Base-by-base conservation (phyloP, 1,140 invertebrate species). In the Cataglyphis hispanica region DNA sequence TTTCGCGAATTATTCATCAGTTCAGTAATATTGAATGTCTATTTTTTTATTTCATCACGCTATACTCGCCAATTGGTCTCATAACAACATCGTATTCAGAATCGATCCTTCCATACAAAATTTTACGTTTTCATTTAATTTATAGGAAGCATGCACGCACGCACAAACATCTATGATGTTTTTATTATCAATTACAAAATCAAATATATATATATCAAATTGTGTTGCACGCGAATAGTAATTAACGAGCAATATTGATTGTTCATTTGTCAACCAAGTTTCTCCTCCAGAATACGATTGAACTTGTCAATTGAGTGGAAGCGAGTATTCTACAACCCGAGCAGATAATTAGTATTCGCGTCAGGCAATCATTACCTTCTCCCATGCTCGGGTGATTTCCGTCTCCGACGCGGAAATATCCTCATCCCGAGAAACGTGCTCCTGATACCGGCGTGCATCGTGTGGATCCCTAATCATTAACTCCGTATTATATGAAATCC, bases 371-470 rank as follows among this genome's bases (percentile, higher is more conserved):
- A 91, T 94, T 94, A 94, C 93, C 94, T 94, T 92, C 80, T 93
- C 90, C 89, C 93, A 92, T 91, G 88, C 89, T 93, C 91, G 89
- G 89, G 34, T 6, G 75, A 87, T 37, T n/a, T 81, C 25, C 75
- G 75, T 89, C 22, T 86, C n/a, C 50, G 75, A 7, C 63, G 89
- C 64, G 76, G 83, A 10, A 84, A 87, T 61, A 81, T 80, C 46
- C 69, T 78, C 53, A 87, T 89, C 63, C 88, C 91, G 70, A 93
- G 86, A 88, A 94, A 91, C 60, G 94, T 90, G 77, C 93, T 93
- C 84, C 94, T 93, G 83, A 94, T 92, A 89, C 93, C 93, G 87
- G 91, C 92, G 67, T 94, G 93, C 94, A 94, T 94, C 31, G 60
- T 77, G 50, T 77, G 63, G 43, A 74, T 74, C 19, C 34, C 25